Evolutionary conservation across 2,113 vertebrate species (phyloP), one percentile per base, ranked within the genome.

Genomic region (Lanius collurio): DNA sequence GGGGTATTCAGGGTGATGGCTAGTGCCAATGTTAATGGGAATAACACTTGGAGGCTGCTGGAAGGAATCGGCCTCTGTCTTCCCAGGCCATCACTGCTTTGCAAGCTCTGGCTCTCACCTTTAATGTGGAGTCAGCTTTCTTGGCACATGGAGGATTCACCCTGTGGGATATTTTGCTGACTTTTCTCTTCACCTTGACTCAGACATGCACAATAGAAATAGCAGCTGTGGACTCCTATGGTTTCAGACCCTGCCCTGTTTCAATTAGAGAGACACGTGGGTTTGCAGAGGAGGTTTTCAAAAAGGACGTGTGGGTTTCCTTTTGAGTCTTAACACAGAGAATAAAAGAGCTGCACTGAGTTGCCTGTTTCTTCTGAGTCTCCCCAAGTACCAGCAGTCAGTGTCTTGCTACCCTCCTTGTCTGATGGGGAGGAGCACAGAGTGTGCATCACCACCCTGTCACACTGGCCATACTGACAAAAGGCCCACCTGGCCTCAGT

Each of bases 101-200:
- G 94, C 33, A 35, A 94, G 78, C 93, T 95, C 87, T 90, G 95
- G 82, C 87, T 96, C 95, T 96, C 95, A 97, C 93, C 92, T 97
- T 95, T 97, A 95, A 96, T 94, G 85, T 95, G 68, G 82, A 95
- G 93, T 86, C 92, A 93, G 87, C 75, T 94, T 95, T 94, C 75
- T 90, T 96, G 94, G 89, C 93, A 95, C 93, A 94, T 64, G 89
- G 93, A 92, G 89, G 87, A 94, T 89, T 95, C 87, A 85, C 93
- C 94, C 93, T 90, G 89, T 95, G 91, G 93, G 96, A 93, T 96
- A 94, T 63, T 95, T 88, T 59, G 42, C 79, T 95, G 92, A 96
- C 92, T 96, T 93, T 91, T 95, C 82, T 90, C 78, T 93, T 97
- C 94, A 96, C 93, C 92, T 97, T 96, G 92, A 90, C 85, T 96